A percentile compares a stretch with the other conserved stretches of the same genome.
Conservation (phyloP, 2,888 invertebrate species). For the Ophion ellenae region DNA sequence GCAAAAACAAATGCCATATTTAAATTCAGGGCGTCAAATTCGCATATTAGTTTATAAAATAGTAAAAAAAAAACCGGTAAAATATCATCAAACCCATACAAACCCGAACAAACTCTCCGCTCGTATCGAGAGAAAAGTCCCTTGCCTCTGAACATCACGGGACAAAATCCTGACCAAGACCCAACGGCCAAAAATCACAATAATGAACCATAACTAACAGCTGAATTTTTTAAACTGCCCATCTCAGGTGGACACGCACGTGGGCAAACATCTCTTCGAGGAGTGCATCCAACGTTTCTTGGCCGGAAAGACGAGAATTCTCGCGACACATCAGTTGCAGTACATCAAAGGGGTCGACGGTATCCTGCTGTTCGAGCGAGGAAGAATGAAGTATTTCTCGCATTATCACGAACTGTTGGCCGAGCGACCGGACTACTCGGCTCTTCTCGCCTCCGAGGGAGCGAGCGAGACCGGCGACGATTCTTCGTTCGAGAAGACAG, state of each 20-base stretch:
- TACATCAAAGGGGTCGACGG: constrained; percentile 85
- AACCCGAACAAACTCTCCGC: too few relatives aligned
- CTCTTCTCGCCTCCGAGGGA: constrained; percentile 74
- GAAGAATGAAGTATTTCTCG: constrained; percentile 73
- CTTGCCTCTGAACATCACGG: too few relatives aligned
- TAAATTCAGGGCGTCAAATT: too few relatives aligned
- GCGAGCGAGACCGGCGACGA: constrained; percentile 72
- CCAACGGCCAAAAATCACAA: background rate
- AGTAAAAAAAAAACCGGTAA: too few relatives aligned
- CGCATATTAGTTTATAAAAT: too few relatives aligned
- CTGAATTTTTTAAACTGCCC: background rate
- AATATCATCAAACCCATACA: too few relatives aligned
- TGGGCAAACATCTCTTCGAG: constrained; percentile 90
- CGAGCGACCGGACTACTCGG: constrained; percentile 77
- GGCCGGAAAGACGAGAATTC: constrained; percentile 89
- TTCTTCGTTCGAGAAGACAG: constrained; percentile 62
- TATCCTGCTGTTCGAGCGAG: constrained; percentile 79
- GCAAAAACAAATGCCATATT: too few relatives aligned
- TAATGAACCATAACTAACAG: background rate
- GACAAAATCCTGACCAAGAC: too few relatives aligned
- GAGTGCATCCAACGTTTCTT: constrained; percentile 89
- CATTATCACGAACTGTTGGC: constrained; percentile 77
- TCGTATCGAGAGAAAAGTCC: too few relatives aligned
- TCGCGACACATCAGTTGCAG: constrained; percentile 91
- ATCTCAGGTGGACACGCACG: constrained; percentile 88